Percentiles rank a stretch among this genome's conserved stretches.
These are phyloP conservation scores for Aphidius colemani DNA, from an alignment of 2,888 invertebrate species.

Conservation along the genomic window DNA sequence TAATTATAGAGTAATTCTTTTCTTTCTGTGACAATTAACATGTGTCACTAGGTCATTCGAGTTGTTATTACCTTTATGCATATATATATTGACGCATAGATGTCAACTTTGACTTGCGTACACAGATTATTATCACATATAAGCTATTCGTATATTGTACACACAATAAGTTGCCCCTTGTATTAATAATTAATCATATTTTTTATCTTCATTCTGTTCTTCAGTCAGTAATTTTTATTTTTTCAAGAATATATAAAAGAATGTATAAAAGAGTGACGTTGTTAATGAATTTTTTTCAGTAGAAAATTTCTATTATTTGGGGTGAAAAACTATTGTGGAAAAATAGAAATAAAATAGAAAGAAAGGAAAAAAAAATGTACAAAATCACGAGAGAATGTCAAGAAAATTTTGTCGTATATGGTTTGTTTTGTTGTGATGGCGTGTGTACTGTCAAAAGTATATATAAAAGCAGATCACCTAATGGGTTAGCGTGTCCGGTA, in stretches of 20 bases:
- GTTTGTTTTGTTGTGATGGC: slow-evolving; percentile 33
- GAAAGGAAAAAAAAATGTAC: too few species aligned
- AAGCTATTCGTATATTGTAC: slow-evolving; percentile 18
- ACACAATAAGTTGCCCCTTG: not conserved
- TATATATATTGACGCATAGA: slow-evolving; percentile 11
- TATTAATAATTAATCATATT: slow-evolving; percentile 22
- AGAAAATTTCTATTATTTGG: too few species aligned
- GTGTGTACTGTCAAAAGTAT: slow-evolving; percentile 38
- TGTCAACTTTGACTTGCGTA: slow-evolving; percentile 22
- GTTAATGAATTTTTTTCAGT: too few species aligned
- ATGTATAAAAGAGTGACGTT: too few species aligned
- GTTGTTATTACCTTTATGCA: not conserved
- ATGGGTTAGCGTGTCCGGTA: slow-evolving; percentile 57
- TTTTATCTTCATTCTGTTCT: not conserved
- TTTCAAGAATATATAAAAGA: too few species aligned
- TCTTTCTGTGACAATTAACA: not conserved
- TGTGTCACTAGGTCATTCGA: slow-evolving; percentile 26
- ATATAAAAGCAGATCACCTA: slow-evolving; percentile 43
- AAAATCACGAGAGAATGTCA: not conserved
- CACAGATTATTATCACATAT: slow-evolving; percentile 21
- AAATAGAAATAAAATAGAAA: too few species aligned
- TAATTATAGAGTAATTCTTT: not conserved
- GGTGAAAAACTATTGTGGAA: too few species aligned
- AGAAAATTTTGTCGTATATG: slow-evolving; percentile 49
- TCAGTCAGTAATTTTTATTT: not conserved